Evolutionary conservation across 2,888 invertebrate species (phyloP), one percentile per base, ranked within the genome.

Genomic region (Calliphora vomitoria): DNA sequence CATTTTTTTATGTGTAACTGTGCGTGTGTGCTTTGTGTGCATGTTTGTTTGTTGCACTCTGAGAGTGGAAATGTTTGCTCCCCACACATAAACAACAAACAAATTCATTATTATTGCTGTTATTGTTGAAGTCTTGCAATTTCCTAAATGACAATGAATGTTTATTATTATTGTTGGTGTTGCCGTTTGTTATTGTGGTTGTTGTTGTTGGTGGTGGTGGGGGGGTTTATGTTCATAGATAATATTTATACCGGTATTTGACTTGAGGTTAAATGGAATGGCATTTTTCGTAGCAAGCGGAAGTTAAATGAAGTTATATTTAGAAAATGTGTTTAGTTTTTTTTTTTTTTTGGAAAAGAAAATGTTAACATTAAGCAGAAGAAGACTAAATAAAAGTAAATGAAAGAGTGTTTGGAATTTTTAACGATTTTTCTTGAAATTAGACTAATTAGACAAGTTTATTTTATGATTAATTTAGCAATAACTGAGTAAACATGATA

Each of bases 61-160:
- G 25, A 58, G 66, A 66, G 20, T 44, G 44, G 11, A 62, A 69
- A 11, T 58, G 71, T 82, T 53, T 81, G 31, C 53, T 80, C 68
- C 38, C 41, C 50, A 50, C 47, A 41, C 38, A 74, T 79, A 85
- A 79, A 79, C 58, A 62, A 71, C 66, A 75, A 74, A 50, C 68
- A 68, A 74, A 74, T 38, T 80, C 20, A 85, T 75, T 74, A 53
- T 53, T 71, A 53, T 55, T 80, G 75, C 35, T 75, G 62, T 64
- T 76, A 55, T 55, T 76, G 75, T 64, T 85, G 55, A 85, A 85
- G 75, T 66, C 47, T 81, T 81, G 85, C 75, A 80, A 81, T 85
- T 85, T 85, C 69, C 68, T 64, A 76, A 85, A 82, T 76, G 58
- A 71, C 81, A 82, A 85, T 85, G 75, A 81, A 76, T 85, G 76